Base-by-base conservation (phyloP, 2,888 invertebrate species). In the Odontocolon sp. region DNA sequence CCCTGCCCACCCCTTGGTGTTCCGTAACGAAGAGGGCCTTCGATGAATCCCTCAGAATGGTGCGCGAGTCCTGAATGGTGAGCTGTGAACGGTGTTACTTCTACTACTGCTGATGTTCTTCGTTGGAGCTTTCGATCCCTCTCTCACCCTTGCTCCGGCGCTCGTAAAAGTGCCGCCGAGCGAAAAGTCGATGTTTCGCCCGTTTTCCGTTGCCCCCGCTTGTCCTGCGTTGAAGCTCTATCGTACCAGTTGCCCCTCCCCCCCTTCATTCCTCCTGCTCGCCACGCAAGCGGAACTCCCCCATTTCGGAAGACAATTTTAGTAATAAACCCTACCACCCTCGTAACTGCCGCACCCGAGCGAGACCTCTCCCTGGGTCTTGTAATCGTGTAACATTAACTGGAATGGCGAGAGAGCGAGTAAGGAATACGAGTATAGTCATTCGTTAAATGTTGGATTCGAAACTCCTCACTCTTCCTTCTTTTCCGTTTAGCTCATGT, bases 21-120 rank as follows among this genome's bases (percentile, higher is more conserved):
- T 67, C 77, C 79, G 81, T 84, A 86, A 87, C 83, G 86, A 87
- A 82, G 82, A 81, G 82, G 77, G 82, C 78, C 86, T 85, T 86
- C 87, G 87, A 87, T 84, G 85, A 87, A 84, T 85, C 80, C 85
- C 66, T 75, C 71, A 72, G 80, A 82, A 84, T 80, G 66, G 77
- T 78, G 47, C 23, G 67, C 54, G 31, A 45, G 52, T 61, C 54
- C 31, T 67, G 74, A 54, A 66, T 14, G 21, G 63, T 63, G 59
- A 61, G 73, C 68, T 54, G 47, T 52, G 63, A 40, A 61, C 63
- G 33, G 56, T 80, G 50, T 47, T 11, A 57, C 63, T 23, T 52
- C 36, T 36, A 50, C 36, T 31, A 16, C 8, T 14, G 59, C 28
- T 66, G 72, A 77, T 72, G 68, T 64, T 68, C 67, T 23, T 64